A percentile compares a stretch with the other conserved stretches of the same genome.
These are phyloP conservation scores for Ommatoiulus sabulosus DNA, from an alignment of 2,888 invertebrate genomes.

Conservation along the genomic window DNA sequence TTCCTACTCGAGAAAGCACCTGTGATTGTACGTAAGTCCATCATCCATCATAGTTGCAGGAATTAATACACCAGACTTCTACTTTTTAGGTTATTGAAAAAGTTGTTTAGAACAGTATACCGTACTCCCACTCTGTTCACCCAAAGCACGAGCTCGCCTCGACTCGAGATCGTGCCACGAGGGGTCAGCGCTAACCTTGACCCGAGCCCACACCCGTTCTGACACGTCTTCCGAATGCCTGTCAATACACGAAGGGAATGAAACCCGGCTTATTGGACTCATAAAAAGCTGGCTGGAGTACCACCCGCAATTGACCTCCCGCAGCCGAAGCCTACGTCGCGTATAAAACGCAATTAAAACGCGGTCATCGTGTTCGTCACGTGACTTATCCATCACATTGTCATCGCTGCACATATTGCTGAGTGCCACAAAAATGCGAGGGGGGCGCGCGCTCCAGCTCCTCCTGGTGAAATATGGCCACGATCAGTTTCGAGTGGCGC, in stretches of 20 bases:
- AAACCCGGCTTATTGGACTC: background rate
- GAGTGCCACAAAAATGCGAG: conserved; percentile 8
- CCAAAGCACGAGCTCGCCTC: too few relatives aligned
- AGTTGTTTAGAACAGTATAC: too few relatives aligned
- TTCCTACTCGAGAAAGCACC: too few relatives aligned
- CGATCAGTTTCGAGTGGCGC: conserved; percentile 11
- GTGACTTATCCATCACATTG: conserved; percentile 19
- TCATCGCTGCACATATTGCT: background rate
- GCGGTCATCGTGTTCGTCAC: background rate
- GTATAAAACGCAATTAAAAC: background rate
- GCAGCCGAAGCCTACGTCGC: conserved; percentile 4
- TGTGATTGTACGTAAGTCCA: too few relatives aligned
- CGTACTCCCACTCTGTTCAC: too few relatives aligned
- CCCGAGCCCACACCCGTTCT: too few relatives aligned
- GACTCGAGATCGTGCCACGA: too few relatives aligned
- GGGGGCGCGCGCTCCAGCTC: background rate
- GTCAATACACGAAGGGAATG: background rate
- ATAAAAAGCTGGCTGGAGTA: background rate
- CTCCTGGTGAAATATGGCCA: background rate
- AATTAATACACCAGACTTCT: too few relatives aligned
- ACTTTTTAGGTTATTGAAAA: too few relatives aligned
- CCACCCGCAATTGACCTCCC: conserved; percentile 3
- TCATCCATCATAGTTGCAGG: too few relatives aligned
- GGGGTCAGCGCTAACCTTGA: too few relatives aligned
- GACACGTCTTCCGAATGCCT: too few relatives aligned